Evolutionary conservation across 2,888 invertebrate genomes (phyloP), one percentile per base, ranked within the genome.

Genomic region (Tenthredo notha): DNA sequence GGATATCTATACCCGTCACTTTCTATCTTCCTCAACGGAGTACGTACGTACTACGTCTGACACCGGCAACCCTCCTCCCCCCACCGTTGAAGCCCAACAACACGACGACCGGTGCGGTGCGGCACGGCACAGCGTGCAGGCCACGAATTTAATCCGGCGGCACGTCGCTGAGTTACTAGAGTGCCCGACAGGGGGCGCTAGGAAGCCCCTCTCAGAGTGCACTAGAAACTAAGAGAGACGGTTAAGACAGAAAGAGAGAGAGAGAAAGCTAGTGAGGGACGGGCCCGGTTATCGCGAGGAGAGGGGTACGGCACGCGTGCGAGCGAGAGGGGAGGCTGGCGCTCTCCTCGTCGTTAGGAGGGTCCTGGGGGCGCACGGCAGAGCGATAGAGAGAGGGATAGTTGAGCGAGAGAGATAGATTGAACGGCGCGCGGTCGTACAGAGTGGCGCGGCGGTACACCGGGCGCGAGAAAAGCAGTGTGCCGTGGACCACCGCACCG

Each of bases 401-500:
- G 85, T 86, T 72, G 86, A 88, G 88, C 87, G 87, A 88, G 89
- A 93, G 93, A 94, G 94, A 94, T 94, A 93, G 93, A 93, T 94
- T 90, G 91, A 91, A 95, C 95, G 95, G 95, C 95, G 95, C 94
- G 94, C 94, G 91, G 93, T 93, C 93, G 94, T 94, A 94, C 94
- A 94, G 94, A 92, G 92, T 94, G 94, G 92, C 92, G 92, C 92
- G 90, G 90, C 94, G 94, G 94, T 94, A 94, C 94, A 92, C 92
- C 92, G 92, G 92, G 92, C 92, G 94, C 94, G 94, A 94, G 94
- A 94, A 94, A 95, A 96, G 95, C 95, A 95, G 95, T 95, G 95
- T 95, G 95, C 95, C 95, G 95, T 95, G 95, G 95, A 95, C 95
- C 95, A 95, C 94, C 94, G 95, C 93, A 93, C 93, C 93, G 93